phyloP scores from a whole-genome alignment of 2,888 invertebrate genomes.

The Chrysolina oricalcia region DNA sequence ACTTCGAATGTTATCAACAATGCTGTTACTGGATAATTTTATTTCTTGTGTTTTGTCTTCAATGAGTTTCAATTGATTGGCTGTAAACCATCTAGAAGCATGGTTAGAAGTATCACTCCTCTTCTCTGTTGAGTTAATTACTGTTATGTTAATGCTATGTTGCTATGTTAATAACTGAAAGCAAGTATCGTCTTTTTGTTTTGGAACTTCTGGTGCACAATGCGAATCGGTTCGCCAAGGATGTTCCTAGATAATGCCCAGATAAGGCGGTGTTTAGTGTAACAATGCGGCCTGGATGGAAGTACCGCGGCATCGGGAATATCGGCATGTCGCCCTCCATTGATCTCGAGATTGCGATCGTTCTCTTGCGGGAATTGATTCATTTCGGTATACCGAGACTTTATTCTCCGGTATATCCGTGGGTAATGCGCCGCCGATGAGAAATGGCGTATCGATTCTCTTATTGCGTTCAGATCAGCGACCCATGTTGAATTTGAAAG shows the following conservation, averaged over 20 bases:
- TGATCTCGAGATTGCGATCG: slow-evolving; percentile 68
- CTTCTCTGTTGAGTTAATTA: too few species aligned
- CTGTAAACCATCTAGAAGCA: too few species aligned
- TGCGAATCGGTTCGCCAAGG: slow-evolving; percentile 54
- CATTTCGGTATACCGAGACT: slow-evolving; percentile 69
- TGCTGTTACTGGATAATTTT: too few species aligned
- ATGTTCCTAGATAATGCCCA: slow-evolving; percentile 62
- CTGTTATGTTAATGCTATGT: too few species aligned
- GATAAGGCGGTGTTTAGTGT: slow-evolving; percentile 70
- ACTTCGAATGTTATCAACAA: too few species aligned
- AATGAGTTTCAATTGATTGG: too few species aligned
- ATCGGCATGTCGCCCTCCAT: slow-evolving; percentile 67
- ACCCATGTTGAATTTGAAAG: too few species aligned
- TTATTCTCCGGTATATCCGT: slow-evolving; percentile 53
- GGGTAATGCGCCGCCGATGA: slow-evolving; percentile 10
- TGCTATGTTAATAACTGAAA: background rate
- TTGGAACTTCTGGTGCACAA: slow-evolving; percentile 45
- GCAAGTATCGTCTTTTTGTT: slow-evolving; percentile 32
- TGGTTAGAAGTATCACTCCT: too few species aligned
- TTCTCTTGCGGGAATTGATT: slow-evolving; percentile 70
- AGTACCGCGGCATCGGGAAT: slow-evolving; percentile 55
- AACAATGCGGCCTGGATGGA: slow-evolving; percentile 68
- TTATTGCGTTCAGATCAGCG: too few species aligned
- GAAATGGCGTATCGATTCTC: background rate
- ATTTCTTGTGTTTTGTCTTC: too few species aligned